Conservation (phyloP, 2,797 vertebrate species). For the Chromis chromis region DNA sequence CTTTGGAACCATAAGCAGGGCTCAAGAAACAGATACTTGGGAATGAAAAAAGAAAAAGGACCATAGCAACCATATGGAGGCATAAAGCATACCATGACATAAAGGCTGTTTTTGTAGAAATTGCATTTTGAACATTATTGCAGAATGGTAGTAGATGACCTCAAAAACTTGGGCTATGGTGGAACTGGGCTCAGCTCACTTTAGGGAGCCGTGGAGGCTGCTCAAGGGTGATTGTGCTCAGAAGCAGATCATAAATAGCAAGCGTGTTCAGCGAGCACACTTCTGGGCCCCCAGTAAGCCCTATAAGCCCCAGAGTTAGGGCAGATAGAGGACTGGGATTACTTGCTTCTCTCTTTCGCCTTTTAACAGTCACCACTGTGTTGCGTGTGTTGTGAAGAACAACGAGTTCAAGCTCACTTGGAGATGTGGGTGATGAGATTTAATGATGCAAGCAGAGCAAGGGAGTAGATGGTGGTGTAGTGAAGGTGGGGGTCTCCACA, state of each 20-base stretch:
- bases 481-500: conserved; percentile 55
- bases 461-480: conserved; percentile 45
- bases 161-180: conserved; percentile 58
- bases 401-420: conserved; percentile 65
- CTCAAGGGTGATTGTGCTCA: conserved; percentile 54
- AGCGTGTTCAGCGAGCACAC: conserved; percentile 66
- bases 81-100: conserved; percentile 68
- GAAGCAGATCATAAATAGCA: conserved; percentile 73
- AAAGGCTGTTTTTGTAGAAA: conserved; percentile 64
- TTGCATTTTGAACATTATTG: conserved; percentile 71
- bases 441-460: conserved; percentile 66
- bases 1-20: conserved; percentile 66
- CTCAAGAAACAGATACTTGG: conserved; percentile 63
- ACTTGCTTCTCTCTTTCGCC: conserved; percentile 49
- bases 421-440: conserved; percentile 59
- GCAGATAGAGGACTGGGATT: conserved; percentile 69
- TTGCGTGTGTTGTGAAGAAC: conserved; percentile 62
- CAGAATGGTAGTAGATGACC: conserved; percentile 72
- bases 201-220: conserved; percentile 59
- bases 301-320: conserved; percentile 66
- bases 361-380: conserved; percentile 57
- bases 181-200: conserved; percentile 54
- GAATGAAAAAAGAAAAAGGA: conserved; percentile 55
- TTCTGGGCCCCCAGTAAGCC: conserved; percentile 66
- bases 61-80: conserved; percentile 74